phyloP scores from a whole-genome alignment of 2,888 invertebrate species.

The Pediacus dermestoides region DNA sequence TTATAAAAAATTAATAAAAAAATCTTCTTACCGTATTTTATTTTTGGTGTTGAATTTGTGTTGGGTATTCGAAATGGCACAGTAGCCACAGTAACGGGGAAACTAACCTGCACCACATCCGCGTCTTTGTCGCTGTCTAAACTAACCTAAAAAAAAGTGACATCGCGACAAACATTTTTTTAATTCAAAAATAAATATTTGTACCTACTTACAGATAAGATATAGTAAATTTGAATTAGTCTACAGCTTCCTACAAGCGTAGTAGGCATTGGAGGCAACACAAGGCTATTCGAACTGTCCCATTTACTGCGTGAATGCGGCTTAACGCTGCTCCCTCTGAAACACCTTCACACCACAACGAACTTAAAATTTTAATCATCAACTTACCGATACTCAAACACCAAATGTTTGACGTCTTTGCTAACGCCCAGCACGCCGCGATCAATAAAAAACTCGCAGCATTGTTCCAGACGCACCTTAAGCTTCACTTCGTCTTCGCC shows the following conservation, averaged over 20 bases:
- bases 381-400: slow-evolving; percentile 62
- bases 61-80: slow-evolving; percentile 68
- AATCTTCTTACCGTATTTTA: slow-evolving; percentile 60
- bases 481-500: slow-evolving; percentile 44
- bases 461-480: slow-evolving; percentile 52
- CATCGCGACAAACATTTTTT: not conserved
- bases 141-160: slow-evolving; percentile 55
- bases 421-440: slow-evolving; percentile 69
- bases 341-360: slow-evolving; percentile 16
- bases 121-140: slow-evolving; percentile 66
- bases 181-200: slow-evolving; percentile 2
- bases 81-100: slow-evolving; percentile 72
- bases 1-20: slow-evolving; percentile 10
- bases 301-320: slow-evolving; percentile 62
- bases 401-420: slow-evolving; percentile 65
- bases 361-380: not conserved
- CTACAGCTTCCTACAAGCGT: slow-evolving; percentile 69
- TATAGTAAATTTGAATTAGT: slow-evolving; percentile 64
- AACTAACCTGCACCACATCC: slow-evolving; percentile 68
- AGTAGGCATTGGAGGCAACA: slow-evolving; percentile 72
- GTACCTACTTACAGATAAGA: slow-evolving; percentile 59
- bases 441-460: slow-evolving; percentile 73
- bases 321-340: slow-evolving; percentile 59
- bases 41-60: slow-evolving; percentile 56
- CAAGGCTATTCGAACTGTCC: slow-evolving; percentile 63